phyloP scores from a whole-genome alignment of 2,113 vertebrate genomes.

The Chaetura pelagica region DNA sequence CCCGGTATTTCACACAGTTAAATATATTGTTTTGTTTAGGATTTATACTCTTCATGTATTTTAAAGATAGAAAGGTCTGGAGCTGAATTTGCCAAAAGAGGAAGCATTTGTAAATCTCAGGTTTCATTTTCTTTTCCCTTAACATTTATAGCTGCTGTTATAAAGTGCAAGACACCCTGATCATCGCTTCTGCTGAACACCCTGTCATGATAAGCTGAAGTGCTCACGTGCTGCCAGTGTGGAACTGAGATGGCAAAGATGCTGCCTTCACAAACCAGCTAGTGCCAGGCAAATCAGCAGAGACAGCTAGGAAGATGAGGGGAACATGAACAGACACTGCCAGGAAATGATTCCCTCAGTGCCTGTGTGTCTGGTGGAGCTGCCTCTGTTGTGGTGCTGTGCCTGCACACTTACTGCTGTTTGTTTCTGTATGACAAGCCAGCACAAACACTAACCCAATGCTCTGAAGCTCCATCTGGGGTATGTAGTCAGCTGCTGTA shows the following conservation, averaged over 20 bases:
- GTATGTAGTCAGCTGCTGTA: neutral
- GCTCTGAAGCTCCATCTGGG: neutral
- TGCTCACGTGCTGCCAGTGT: neutral
- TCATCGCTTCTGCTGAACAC: neutral
- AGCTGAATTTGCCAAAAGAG: neutral
- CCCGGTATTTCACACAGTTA: neutral
- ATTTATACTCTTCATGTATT: neutral
- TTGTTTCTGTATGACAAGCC: neutral
- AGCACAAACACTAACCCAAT: neutral
- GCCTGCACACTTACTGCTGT: neutral
- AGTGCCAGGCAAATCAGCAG: neutral
- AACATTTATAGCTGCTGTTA: neutral
- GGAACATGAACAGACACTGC: neutral
- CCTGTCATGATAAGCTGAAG: neutral
- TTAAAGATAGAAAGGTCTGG: neutral
- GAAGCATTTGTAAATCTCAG: neutral
- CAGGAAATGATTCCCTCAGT: neutral
- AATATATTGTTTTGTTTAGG: neutral
- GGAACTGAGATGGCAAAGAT: neutral
- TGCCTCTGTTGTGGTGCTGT: neutral
- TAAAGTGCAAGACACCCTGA: neutral
- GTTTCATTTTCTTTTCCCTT: neutral
- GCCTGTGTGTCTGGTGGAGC: neutral
- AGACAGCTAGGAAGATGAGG: neutral
- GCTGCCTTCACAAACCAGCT: neutral